Conservation (phyloP, 2,113 vertebrate species). For the Limnothrissa miodon region DNA sequence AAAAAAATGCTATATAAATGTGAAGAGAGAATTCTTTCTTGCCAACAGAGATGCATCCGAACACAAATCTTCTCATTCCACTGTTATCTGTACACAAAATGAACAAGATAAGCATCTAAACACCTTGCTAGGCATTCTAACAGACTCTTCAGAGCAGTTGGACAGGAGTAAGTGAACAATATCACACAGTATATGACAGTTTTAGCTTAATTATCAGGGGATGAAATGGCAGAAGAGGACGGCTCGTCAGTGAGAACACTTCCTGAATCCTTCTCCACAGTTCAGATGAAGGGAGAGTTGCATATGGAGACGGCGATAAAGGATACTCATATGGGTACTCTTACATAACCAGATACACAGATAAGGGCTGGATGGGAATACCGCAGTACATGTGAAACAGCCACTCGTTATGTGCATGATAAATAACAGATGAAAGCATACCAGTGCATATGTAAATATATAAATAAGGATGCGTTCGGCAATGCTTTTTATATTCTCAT, state of each 20-base stretch:
- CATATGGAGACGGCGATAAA: background rate
- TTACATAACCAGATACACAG: background rate
- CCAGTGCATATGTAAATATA: background rate
- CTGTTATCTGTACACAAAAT: background rate
- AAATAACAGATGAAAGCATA: constrained; percentile 8
- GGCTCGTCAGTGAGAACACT: background rate
- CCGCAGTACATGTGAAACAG: background rate
- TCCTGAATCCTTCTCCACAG: background rate
- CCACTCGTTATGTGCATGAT: background rate
- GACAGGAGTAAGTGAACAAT: background rate
- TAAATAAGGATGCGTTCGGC: constrained; percentile 8
- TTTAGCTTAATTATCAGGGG: background rate
- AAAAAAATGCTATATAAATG: background rate
- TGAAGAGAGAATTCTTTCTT: background rate
- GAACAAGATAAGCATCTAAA: background rate
- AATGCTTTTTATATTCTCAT: background rate
- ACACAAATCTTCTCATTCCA: background rate
- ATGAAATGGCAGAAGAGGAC: background rate
- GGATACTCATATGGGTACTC: background rate
- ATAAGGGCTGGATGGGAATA: background rate
- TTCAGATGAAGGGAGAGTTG: background rate
- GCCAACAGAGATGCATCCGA: background rate
- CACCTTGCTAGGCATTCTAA: background rate
- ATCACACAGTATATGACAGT: background rate
- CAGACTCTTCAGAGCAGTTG: background rate